A percentile compares a stretch with the other conserved stretches of the same genome.
phyloP scores from a whole-genome alignment of 1,140 invertebrate genomes.

The Limonius californicus region DNA sequence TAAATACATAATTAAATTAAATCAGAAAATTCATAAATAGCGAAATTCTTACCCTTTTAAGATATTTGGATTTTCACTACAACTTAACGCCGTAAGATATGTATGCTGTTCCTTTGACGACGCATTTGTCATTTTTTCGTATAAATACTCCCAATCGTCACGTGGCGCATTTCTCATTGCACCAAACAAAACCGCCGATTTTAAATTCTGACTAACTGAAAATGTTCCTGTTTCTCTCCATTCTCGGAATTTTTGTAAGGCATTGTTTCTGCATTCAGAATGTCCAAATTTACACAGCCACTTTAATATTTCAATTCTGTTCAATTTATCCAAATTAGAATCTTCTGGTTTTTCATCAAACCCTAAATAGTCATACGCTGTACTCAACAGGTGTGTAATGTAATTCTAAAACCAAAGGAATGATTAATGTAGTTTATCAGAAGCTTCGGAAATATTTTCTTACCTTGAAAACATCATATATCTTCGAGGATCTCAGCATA shows the following conservation, averaged over 20 bases:
- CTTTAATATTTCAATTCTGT: not conserved
- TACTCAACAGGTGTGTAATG: not conserved
- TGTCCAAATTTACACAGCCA: slow-evolving; percentile 12
- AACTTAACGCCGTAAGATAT: not conserved
- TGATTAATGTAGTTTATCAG: no score
- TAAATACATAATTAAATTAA: no score
- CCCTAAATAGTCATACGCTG: slow-evolving; percentile 1
- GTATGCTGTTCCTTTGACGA: not conserved
- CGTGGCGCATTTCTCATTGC: not conserved
- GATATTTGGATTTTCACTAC: not conserved
- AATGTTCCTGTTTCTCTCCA: not conserved
- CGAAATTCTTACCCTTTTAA: not conserved
- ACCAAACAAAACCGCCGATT: not conserved
- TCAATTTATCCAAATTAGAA: not conserved
- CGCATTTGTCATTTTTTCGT: not conserved
- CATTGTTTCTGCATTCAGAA: not conserved
- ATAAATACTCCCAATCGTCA: not conserved
- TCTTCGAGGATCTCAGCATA: not conserved
- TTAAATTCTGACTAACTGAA: not conserved
- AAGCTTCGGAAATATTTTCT: no score
- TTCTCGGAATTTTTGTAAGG: not conserved
- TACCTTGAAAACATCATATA: not conserved
- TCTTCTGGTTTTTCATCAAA: slow-evolving; percentile 4
- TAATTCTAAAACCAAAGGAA: no score
- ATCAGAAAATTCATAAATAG: no score